Evolutionary conservation across 2,888 invertebrate species (phyloP), one percentile per base, ranked within the genome.

Genomic region (Andrena camellia): DNA sequence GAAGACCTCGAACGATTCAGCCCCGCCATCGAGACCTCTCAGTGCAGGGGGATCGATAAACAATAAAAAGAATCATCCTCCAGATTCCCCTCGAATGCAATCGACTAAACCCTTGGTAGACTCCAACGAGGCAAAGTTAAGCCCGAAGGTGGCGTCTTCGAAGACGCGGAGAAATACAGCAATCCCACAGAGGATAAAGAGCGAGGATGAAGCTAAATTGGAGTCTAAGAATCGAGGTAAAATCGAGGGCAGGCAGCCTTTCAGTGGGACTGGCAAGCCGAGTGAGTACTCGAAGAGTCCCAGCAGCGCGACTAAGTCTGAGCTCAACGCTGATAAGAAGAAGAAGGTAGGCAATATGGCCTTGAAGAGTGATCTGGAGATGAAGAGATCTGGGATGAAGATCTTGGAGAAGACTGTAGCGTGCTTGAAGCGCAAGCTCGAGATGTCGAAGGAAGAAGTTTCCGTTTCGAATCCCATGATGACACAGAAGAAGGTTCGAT

Each of bases 391-490:
- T 1, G 26, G 4, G 1, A 20, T 31, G 8, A 72, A 63, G 17
- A n/a, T 80, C 7, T 3, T 63, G 13, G 77, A 70, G 35, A 70
- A 62, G 13, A 70, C 80, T 0, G 76, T 59, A 0, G 75, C 75
- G 2, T 42, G 64, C 54, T 13, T 83, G 54, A 79, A 83, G 31
- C 71, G 84, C 1, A 84, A 69, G 10, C 10, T 76, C 0, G 79
- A 75, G 8, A 72, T 31, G 29, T 8, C 50, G 0, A 62, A 63
- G n/a, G 69, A 60, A 0, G 7, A 0, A 7, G 17, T 20, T 8
- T 13, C 17, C 8, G n/a, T 6, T 20, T 31, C 71, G 23, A 6
- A 0, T 26, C n/a, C 23, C 0, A 1, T 26, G 2, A 7, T 2
- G 2, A n/a, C 6, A 0, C 62, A 75, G 23, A 69, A 73, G 59